phyloP scores from a whole-genome alignment of 1,140 invertebrate species.

The Whitmania pigra region DNA sequence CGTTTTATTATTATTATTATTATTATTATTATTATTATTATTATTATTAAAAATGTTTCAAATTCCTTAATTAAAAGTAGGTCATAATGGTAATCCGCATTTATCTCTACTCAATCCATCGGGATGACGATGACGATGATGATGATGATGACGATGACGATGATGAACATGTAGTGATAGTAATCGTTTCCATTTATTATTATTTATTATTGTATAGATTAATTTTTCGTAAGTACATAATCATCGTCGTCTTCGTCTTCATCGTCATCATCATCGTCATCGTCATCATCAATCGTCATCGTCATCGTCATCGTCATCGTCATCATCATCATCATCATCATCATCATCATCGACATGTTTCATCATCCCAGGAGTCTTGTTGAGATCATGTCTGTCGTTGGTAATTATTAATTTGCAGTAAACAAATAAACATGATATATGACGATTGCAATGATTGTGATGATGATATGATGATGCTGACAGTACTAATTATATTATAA shows the following conservation, averaged over 20 bases:
- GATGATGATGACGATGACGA: conserved; percentile 10
- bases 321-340: conserved; percentile 4
- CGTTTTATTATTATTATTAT: no score
- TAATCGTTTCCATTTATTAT: not conserved
- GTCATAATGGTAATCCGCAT: no score
- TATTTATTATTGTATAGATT: no score
- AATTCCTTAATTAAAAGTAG: not conserved
- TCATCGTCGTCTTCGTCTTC: not conserved
- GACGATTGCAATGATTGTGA: no score
- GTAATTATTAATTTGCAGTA: no score
- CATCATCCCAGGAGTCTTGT: not conserved
- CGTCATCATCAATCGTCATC: not conserved
- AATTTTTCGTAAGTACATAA: no score
- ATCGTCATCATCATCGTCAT: not conserved
- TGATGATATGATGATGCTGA: no score
- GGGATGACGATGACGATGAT: not conserved
- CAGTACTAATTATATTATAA: no score
- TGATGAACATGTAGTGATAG: not conserved
- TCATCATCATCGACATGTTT: conserved; percentile 1
- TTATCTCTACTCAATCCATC: not conserved
- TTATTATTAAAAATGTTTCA: no score
- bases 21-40: no score
- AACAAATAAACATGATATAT: no score
- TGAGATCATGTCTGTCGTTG: no score
- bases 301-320: not conserved